Evolutionary conservation across 2,888 invertebrate species (phyloP).

Genomic region (Phengaris alcon): DNA sequence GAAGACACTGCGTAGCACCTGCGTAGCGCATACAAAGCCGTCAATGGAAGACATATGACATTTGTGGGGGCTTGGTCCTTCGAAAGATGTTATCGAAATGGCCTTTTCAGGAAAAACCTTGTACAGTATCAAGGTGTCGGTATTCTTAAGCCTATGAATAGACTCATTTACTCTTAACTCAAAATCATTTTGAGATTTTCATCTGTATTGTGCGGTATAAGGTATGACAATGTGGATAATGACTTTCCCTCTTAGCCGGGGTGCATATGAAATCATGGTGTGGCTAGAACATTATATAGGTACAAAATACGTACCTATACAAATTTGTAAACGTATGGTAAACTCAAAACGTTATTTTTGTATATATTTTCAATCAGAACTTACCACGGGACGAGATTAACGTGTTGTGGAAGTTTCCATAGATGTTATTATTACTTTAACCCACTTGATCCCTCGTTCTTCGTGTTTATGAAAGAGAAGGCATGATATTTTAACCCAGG

Average conservation of each 20-base stretch:
- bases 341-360: too few relatives aligned
- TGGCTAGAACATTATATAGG: background rate
- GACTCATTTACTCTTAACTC: slow-evolving; percentile 27
- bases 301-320: too few relatives aligned
- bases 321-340: too few relatives aligned
- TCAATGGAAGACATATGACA: slow-evolving; percentile 41
- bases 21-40: slow-evolving; percentile 21
- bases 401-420: too few relatives aligned
- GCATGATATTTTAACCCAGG: too few relatives aligned
- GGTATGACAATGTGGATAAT: slow-evolving; percentile 6
- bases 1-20: background rate
- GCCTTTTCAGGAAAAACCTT: slow-evolving; percentile 14
- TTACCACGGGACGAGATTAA: too few relatives aligned
- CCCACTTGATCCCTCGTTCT: too few relatives aligned
- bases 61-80: background rate
- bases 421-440: too few relatives aligned
- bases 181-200: slow-evolving; percentile 21
- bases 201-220: background rate
- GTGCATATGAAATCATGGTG: background rate
- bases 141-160: slow-evolving; percentile 7
- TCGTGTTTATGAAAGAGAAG: too few relatives aligned
- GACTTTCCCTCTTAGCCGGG: background rate
- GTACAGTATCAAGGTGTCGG: background rate
- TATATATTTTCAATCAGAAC: too few relatives aligned
- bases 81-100: slow-evolving; percentile 55